These are phyloP conservation scores for Penaeus indicus DNA, from an alignment of 1,140 invertebrate species.

Conservation along the genomic window DNA sequence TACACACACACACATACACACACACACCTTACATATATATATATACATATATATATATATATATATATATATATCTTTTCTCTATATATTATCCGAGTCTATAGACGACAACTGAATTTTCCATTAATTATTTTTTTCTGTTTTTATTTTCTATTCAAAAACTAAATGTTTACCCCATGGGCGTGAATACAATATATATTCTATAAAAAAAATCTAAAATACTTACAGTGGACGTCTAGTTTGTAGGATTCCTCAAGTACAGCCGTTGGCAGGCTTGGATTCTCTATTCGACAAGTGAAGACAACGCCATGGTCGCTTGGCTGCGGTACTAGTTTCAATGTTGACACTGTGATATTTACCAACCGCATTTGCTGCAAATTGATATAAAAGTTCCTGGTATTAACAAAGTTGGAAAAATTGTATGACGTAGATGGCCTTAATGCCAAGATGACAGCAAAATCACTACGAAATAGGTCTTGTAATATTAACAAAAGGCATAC, in stretches of 20 bases:
- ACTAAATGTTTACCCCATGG: too few relatives aligned
- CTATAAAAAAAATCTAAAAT: not conserved
- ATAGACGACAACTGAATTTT: too few relatives aligned
- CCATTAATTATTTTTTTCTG: too few relatives aligned
- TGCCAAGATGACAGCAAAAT: not conserved
- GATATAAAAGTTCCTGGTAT: not conserved
- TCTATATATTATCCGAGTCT: too few relatives aligned
- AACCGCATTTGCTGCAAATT: slow-evolving; percentile 41
- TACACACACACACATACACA: too few relatives aligned
- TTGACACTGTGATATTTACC: slow-evolving; percentile 61
- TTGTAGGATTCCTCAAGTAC: slow-evolving; percentile 85
- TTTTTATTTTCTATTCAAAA: too few relatives aligned
- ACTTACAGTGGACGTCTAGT: slow-evolving; percentile 90
- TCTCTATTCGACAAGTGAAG: slow-evolving; percentile 84
- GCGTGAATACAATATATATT: not conserved
- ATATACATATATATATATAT: too few relatives aligned
- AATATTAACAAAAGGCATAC: too few relatives aligned
- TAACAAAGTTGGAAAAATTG: not conserved
- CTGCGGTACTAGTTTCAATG: slow-evolving; percentile 44
- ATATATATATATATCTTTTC: not conserved
- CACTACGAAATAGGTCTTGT: not conserved
- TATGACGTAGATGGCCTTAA: not conserved
- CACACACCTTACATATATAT: too few relatives aligned
- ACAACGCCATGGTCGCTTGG: slow-evolving; percentile 83
- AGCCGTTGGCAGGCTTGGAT: slow-evolving; percentile 80